Conservation (phyloP, 2,888 invertebrate genomes). For the Cataglyphis livida region DNA sequence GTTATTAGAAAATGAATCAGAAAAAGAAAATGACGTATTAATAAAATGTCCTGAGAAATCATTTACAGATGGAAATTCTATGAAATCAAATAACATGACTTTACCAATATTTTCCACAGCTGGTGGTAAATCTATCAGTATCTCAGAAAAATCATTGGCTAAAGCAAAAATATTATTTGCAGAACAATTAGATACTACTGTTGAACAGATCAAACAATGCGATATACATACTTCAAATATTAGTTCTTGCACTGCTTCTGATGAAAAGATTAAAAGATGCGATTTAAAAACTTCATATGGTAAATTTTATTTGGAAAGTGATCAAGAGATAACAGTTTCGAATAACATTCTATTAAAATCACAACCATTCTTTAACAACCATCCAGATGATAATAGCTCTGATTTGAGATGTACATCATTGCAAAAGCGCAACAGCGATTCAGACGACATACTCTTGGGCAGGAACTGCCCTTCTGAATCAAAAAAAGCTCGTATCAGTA, state of each 20-base stretch:
- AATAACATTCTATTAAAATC: slow-evolving; percentile 37
- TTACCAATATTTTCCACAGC: slow-evolving; percentile 14
- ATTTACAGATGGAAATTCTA: background rate
- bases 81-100: background rate
- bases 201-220: background rate
- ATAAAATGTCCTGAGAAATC: slow-evolving; percentile 45
- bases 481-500: slow-evolving; percentile 75
- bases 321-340: slow-evolving; percentile 12
- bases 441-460: slow-evolving; percentile 60
- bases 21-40: no score
- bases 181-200: background rate
- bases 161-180: slow-evolving; percentile 51
- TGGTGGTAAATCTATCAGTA: slow-evolving; percentile 15
- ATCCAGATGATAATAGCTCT: slow-evolving; percentile 15
- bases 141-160: slow-evolving; percentile 66
- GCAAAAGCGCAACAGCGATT: slow-evolving; percentile 62
- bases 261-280: slow-evolving; percentile 1
- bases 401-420: slow-evolving; percentile 11
- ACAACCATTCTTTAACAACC: slow-evolving; percentile 18
- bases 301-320: slow-evolving; percentile 30
- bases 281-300: background rate
- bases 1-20: no score
- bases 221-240: background rate
- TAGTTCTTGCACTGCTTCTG: slow-evolving; percentile 23
- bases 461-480: slow-evolving; percentile 51